Evolutionary conservation across 1,140 invertebrate species (phyloP).

Genomic region (Drosophila tsacasi): DNA sequence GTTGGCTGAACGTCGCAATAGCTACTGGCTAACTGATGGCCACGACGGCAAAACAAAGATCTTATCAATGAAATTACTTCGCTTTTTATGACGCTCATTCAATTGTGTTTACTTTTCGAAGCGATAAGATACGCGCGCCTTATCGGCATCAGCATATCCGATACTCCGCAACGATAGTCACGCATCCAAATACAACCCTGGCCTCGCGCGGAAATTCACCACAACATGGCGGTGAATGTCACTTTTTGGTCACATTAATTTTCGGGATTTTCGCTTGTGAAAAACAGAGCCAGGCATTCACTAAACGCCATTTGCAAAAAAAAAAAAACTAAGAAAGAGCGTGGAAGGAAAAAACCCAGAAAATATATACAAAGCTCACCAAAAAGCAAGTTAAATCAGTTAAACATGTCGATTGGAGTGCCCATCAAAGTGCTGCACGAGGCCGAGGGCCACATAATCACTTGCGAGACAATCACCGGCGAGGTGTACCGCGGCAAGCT

Average conservation of each 20-base stretch:
- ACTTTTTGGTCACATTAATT: conserved; percentile 1
- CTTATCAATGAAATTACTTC: conserved; percentile 66
- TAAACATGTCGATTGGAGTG: conserved; percentile 93
- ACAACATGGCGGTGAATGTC: background rate
- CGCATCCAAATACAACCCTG: conserved; percentile 42
- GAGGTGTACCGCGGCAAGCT: conserved; percentile 99
- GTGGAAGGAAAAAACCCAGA: conserved; percentile 16
- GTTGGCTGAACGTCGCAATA: conserved; percentile 60
- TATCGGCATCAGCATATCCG: conserved; percentile 8
- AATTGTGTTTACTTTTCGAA: conserved; percentile 59
- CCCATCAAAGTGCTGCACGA: conserved; percentile 99
- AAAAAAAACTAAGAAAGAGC: conserved; percentile 56
- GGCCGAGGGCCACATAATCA: conserved; percentile 99
- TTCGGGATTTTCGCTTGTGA: background rate
- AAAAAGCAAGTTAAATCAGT: conserved; percentile 16
- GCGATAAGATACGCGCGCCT: conserved; percentile 57
- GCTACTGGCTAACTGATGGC: conserved; percentile 50
- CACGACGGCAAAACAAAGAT: conserved; percentile 22
- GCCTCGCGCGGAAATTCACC: conserved; percentile 3
- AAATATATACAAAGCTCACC: conserved; percentile 18
- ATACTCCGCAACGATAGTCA: conserved; percentile 42
- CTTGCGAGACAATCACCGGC: conserved; percentile 98
- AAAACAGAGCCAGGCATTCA: conserved; percentile 5
- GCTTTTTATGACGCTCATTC: conserved; percentile 56
- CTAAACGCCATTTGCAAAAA: conserved; percentile 67